Conservation (phyloP, 2,797 vertebrate species). For the Borostomias antarcticus region DNA sequence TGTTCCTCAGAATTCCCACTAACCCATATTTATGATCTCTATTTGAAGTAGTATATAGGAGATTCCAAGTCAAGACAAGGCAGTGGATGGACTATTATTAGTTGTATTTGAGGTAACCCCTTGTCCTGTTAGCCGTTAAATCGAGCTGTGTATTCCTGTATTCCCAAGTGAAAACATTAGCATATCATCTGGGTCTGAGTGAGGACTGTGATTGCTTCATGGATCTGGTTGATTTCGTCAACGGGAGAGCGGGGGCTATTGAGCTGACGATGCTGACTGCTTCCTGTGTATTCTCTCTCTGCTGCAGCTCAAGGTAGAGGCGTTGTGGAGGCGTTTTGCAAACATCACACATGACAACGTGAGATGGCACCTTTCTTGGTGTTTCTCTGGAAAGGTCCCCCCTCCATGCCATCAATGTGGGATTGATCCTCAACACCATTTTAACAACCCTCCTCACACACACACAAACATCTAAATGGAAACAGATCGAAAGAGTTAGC, state of each 20-base stretch:
- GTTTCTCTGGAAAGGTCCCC: slow-evolving; percentile 64
- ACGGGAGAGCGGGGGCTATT: slow-evolving; percentile 46
- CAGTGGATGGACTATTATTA: slow-evolving; percentile 66
- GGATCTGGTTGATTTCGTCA: slow-evolving; percentile 67
- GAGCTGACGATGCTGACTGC: slow-evolving; percentile 53
- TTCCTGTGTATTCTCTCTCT: no score
- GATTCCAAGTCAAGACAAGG: slow-evolving; percentile 58
- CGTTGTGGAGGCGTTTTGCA: slow-evolving; percentile 58
- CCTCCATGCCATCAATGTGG: slow-evolving; percentile 63
- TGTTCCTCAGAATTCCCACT: slow-evolving; percentile 69
- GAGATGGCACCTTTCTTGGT: slow-evolving; percentile 69
- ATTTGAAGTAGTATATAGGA: slow-evolving; percentile 66
- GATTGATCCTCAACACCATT: slow-evolving; percentile 72
- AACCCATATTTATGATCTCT: slow-evolving; percentile 80
- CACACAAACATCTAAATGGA: slow-evolving; percentile 55
- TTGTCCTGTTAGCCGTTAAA: slow-evolving; percentile 60
- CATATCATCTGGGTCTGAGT: slow-evolving; percentile 72
- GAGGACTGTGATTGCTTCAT: slow-evolving; percentile 66
- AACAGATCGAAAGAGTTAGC: slow-evolving; percentile 62
- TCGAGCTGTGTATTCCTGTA: slow-evolving; percentile 52
- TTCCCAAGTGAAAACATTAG: slow-evolving; percentile 71
- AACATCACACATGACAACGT: slow-evolving; percentile 74
- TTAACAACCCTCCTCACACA: slow-evolving; percentile 65
- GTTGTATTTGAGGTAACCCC: slow-evolving; percentile 61
- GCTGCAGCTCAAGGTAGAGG: slow-evolving; percentile 29